phyloP scores from a whole-genome alignment of 2,888 invertebrate genomes.

The Orchesella flavescens region DNA sequence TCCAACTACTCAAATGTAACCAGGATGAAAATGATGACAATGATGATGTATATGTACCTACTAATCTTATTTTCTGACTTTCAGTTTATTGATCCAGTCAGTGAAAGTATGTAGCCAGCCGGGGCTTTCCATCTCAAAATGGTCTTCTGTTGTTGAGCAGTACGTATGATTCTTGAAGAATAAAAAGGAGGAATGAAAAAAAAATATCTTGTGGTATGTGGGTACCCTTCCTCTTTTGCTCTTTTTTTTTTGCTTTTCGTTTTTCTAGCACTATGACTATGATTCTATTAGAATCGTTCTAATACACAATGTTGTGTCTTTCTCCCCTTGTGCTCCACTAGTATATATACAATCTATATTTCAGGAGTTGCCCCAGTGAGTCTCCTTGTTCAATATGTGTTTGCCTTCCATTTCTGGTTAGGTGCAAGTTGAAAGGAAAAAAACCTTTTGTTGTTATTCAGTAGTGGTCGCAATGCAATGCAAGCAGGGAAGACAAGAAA shows the following conservation, averaged over 20 bases:
- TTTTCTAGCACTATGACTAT: conserved; percentile 15
- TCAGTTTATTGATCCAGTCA: conserved; percentile 34
- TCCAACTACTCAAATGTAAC: not conserved
- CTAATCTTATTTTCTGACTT: conserved; percentile 28
- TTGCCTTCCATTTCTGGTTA: not conserved
- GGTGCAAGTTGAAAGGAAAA: conserved; percentile 37
- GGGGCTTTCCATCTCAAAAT: too few species aligned
- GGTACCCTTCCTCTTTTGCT: not conserved
- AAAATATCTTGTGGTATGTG: conserved; percentile 31
- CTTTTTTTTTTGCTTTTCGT: conserved; percentile 3
- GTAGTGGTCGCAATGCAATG: conserved; percentile 16
- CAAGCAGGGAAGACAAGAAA: conserved; percentile 2
- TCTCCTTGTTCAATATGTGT: too few species aligned
- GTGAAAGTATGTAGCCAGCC: not conserved
- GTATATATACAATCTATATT: too few species aligned
- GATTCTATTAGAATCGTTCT: too few species aligned
- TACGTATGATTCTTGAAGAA: conserved; percentile 14
- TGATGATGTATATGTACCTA: conserved; percentile 15
- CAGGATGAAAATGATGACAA: conserved; percentile 19
- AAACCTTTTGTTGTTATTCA: conserved; percentile 35
- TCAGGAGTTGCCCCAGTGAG: too few species aligned
- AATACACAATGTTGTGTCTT: too few species aligned
- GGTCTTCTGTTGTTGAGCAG: not conserved
- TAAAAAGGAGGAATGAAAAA: conserved; percentile 25
- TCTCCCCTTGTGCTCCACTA: too few species aligned